Base-by-base conservation (phyloP, 2,113 vertebrate species). In the Pampusana beccarii region DNA sequence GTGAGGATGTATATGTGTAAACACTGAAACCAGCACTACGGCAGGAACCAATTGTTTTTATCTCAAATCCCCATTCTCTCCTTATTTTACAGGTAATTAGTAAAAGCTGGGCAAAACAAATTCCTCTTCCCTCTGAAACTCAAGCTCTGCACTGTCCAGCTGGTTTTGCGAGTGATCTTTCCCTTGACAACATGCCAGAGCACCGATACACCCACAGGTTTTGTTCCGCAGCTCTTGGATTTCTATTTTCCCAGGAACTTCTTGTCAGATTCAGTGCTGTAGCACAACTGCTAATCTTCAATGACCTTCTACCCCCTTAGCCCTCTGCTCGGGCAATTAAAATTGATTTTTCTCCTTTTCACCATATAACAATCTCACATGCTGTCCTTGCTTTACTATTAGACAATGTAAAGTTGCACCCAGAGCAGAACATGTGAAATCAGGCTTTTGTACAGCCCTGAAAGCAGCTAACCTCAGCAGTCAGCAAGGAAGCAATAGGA, bases 271-370 rank as follows among this genome's bases (percentile, higher is more conserved):
- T 94, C 58, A 84, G 33, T 21, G 29, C 65, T 62, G n/a, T 18
- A 93, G 56, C 65, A 69, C 78, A 65, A 16, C 2, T 56, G 48
- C 72, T 79, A 64, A 84, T 67, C 61, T 62, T 33, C 70, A 86
- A 6, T 64, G 83, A 95, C 80, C 93, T 87, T 90, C 80, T 50
- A 54, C 10, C 11, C 33, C 5, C 13, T 33, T 17, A 80, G 38
- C 36, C 83, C 72, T 77, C 58, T n/a, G 58, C 58, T 72, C 42
- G 33, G 20, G 75, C 7, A 3, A 92, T 90, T 91, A 88, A 44
- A 86, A 84, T 81, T 5, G 26, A 93, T 95, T 96, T 71, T 91
- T 77, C 70, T 86, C 51, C 23, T 71, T 83, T 42, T 83, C 44
- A 79, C 40, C 50, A 64, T 81, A 58, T 21, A 93, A 61, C 87